A percentile compares a stretch with the other conserved stretches of the same genome.
Conservation (phyloP, 1,140 invertebrate genomes). For the Solen grandis region DNA sequence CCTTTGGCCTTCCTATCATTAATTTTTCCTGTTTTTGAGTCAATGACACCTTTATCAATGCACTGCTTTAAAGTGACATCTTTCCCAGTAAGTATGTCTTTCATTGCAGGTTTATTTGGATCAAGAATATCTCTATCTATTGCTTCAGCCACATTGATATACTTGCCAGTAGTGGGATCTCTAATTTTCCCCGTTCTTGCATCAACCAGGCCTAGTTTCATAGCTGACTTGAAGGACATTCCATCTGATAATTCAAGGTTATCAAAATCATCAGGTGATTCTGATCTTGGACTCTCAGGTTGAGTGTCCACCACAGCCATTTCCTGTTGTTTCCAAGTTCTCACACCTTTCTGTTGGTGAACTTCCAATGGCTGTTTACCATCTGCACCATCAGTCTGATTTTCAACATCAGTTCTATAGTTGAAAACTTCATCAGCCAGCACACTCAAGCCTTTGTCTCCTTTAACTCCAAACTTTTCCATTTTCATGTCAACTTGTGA, state of each 20-base stretch:
- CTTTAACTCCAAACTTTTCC: constrained; percentile 68
- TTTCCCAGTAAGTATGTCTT: constrained; percentile 66
- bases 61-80: constrained; percentile 77
- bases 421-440: constrained; percentile 73
- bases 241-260: constrained; percentile 51
- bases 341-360: constrained; percentile 36
- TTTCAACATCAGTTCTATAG: constrained; percentile 72
- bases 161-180: constrained; percentile 89
- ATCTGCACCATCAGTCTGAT: constrained; percentile 1
- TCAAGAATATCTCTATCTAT: constrained; percentile 86
- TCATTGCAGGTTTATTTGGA: constrained; percentile 85
- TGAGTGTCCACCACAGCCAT: constrained; percentile 30
- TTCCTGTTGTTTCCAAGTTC: constrained; percentile 39
- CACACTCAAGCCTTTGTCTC: constrained; percentile 46
- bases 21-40: constrained; percentile 78
- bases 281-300: constrained; percentile 22
- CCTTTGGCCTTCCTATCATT: constrained; percentile 66
- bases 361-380: constrained; percentile 18
- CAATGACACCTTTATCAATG: constrained; percentile 78
- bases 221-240: constrained; percentile 74
- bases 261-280: constrained; percentile 9
- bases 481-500: constrained; percentile 74
- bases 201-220: constrained; percentile 89
- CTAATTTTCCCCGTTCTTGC: constrained; percentile 87
- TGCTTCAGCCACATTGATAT: constrained; percentile 91